A percentile compares a stretch with the other conserved stretches of the same genome.
These are phyloP conservation scores for Vulpes vulpes DNA, from an alignment of 2,113 vertebrate species.

Conservation along the genomic window DNA sequence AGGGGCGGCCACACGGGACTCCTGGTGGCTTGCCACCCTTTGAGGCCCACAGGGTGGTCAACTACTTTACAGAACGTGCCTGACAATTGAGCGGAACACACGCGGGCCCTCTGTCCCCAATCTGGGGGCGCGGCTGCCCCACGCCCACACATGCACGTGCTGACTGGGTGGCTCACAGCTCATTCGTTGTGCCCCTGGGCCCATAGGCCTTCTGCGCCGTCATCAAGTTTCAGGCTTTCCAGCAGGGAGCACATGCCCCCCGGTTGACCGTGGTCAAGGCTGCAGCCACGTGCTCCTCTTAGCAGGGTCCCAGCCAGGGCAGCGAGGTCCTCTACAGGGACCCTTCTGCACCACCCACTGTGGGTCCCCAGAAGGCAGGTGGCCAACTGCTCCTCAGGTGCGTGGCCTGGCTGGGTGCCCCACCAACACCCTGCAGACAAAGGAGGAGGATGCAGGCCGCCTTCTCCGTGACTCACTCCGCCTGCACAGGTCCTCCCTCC, in stretches of 20 bases:
- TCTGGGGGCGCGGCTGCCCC: too few relatives aligned
- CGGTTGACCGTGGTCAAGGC: fast-evolving
- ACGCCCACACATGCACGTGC: too few relatives aligned
- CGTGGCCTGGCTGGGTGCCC: background rate
- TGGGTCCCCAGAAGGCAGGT: background rate
- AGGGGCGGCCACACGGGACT: background rate
- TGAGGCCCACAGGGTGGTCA: background rate
- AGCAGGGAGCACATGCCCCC: background rate
- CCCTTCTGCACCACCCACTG: too few relatives aligned
- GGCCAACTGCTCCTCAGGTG: background rate
- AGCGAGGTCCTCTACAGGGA: background rate
- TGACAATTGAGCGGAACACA: too few relatives aligned
- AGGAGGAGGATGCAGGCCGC: too few relatives aligned
- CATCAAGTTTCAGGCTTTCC: too few relatives aligned
- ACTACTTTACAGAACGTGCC: background rate
- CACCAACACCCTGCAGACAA: too few relatives aligned
- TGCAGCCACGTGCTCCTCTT: background rate
- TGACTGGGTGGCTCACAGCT: too few relatives aligned
- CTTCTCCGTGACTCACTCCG: background rate
- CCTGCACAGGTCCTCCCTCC: background rate
- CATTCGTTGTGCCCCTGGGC: fast-evolving
- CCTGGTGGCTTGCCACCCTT: too few relatives aligned
- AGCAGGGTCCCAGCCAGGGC: background rate
- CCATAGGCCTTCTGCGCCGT: background rate
- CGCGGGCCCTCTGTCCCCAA: too few relatives aligned